These are phyloP conservation scores for Dasyornis broadbenti DNA, from an alignment of 2,113 vertebrate species.

Conservation along the genomic window DNA sequence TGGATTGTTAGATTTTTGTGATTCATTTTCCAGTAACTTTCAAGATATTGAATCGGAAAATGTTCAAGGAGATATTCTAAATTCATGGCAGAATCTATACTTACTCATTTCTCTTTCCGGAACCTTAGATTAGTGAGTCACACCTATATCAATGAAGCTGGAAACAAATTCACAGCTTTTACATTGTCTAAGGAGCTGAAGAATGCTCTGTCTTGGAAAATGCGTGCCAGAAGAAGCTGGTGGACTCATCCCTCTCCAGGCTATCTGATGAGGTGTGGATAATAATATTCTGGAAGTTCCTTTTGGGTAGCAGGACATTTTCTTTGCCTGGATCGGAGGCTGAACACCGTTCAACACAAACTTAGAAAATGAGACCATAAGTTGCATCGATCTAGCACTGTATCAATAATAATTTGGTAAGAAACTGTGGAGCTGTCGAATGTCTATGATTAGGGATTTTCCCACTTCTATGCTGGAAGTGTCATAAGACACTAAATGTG, in stretches of 20 bases:
- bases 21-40: not conserved
- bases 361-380: not conserved
- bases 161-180: not conserved
- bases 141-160: not conserved
- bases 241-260: not conserved
- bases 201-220: not conserved
- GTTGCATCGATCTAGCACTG: not conserved
- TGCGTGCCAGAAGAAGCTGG: not conserved
- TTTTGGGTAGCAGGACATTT: not conserved
- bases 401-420: not conserved
- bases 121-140: not conserved
- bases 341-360: not conserved
- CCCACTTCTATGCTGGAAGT: not conserved
- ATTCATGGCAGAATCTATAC: not conserved
- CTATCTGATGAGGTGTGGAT: not conserved
- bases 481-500: not conserved
- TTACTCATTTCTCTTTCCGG: not conserved
- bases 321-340: not conserved
- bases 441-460: not conserved
- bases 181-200: not conserved
- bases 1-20: not conserved
- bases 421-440: not conserved
- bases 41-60: not conserved
- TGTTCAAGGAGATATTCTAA: not conserved
- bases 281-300: not conserved